Percentiles rank a stretch among this genome's conserved stretches.
Evolutionary conservation across 2,797 vertebrate species (phyloP).

Genomic region (Urophycis tenuis): DNA sequence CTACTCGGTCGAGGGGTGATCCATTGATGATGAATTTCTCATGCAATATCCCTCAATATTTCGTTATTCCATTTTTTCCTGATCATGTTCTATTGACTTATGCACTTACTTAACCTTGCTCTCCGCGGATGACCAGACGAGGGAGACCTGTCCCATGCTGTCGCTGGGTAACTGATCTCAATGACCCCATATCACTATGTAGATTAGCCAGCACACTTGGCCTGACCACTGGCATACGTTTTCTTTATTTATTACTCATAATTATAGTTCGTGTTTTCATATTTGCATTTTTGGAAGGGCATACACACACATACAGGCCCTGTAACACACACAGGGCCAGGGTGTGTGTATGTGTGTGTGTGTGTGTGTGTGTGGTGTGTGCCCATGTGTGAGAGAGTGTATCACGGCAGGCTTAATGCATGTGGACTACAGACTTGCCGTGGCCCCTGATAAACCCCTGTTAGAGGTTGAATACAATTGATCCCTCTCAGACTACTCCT

Average conservation of each 20-base stretch:
- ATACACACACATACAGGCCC: neutral
- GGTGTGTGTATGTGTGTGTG: neutral
- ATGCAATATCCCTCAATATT: neutral
- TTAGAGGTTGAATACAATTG: neutral
- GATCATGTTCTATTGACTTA: constrained; percentile 57
- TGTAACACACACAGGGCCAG: neutral
- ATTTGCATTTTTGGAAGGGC: neutral
- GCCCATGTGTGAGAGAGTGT: neutral
- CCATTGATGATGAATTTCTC: neutral
- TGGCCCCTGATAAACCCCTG: neutral
- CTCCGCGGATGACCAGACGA: constrained; percentile 64
- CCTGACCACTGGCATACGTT: neutral
- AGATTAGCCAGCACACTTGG: neutral
- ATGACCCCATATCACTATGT: constrained; percentile 46
- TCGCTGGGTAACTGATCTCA: constrained; percentile 62
- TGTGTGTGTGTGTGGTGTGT: neutral
- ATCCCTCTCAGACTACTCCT: neutral
- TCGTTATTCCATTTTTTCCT: constrained; percentile 3
- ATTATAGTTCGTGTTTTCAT: neutral
- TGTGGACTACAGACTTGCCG: neutral
- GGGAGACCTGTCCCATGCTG: constrained; percentile 67
- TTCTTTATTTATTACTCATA: neutral
- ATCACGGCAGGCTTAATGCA: neutral
- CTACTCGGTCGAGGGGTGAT: neutral
- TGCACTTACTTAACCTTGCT: constrained; percentile 78